Conservation (phyloP, 2,888 invertebrate species). For the Microctonus brassicae region DNA sequence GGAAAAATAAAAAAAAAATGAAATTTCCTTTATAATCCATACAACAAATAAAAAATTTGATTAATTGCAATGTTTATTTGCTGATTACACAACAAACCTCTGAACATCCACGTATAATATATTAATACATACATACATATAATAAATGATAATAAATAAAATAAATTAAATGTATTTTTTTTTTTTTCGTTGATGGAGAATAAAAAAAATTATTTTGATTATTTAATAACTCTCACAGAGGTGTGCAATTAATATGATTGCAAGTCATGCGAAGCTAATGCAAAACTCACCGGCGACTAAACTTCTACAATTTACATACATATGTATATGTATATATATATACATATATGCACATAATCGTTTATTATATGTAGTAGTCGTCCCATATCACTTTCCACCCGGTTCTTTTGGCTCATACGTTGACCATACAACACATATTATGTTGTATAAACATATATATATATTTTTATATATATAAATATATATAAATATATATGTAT, state of each 20-base stretch:
- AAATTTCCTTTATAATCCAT: not conserved
- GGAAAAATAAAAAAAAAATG: not conserved
- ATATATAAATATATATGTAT: too few species aligned
- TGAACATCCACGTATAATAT: not conserved
- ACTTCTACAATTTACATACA: not conserved
- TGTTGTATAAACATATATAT: not conserved
- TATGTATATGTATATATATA: not conserved
- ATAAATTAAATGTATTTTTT: not conserved
- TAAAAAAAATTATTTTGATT: not conserved
- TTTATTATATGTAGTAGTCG: constrained; percentile 9
- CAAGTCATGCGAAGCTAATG: constrained; percentile 28
- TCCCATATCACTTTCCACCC: constrained; percentile 34
- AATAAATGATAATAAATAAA: not conserved
- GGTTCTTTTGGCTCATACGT: constrained; percentile 10
- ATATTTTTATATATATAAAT: too few species aligned
- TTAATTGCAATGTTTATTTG: not conserved
- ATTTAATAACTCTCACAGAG: not conserved
- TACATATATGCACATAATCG: constrained; percentile 5
- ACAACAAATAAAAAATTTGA: too few species aligned
- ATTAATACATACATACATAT: not conserved
- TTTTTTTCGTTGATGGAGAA: not conserved
- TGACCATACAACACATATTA: not conserved
- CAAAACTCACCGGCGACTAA: constrained; percentile 5
- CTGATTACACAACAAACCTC: not conserved
- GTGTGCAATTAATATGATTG: constrained; percentile 17